Evolutionary conservation across 2,797 vertebrate species (phyloP), one percentile per base, ranked within the genome.

Genomic region (Ctenochaetus hawaiiensis): DNA sequence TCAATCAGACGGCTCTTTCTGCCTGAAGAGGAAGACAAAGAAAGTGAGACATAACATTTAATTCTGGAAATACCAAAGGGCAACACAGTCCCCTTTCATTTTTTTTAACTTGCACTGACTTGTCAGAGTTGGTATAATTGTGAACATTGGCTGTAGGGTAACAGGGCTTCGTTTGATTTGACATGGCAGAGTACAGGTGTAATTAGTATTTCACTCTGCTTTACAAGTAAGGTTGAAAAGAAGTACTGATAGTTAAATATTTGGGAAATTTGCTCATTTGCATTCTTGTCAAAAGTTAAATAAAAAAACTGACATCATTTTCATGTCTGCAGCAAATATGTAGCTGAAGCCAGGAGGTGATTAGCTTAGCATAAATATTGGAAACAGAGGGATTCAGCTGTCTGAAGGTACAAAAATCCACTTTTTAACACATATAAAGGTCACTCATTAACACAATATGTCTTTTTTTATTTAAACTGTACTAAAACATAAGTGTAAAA

Each of bases 281-380:
- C 43, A 30, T 30, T 30, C 12, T 14, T 13, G 12, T 44, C 43
- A 16, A 16, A 5, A 16, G 51, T 20, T 39, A 23, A 10, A 44
- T 43, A 18, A 26, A 12, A 26, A 7, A 13, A 39, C 45, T 51
- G 12, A 16, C 1, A 6, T 1, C 5, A 14, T 30, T 30, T 30
- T 30, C 26, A 30, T 30, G 26, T 30, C 26, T 18, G 5, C 13
- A 63, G 37, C 17, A 77, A 51, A 58, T 58, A 30, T 53, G 39
- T n/a, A 22, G 18, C 23, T 22, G 34, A 37, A 67, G 57, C 16
- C 30, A 53, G 23, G 13, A 20, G 37, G 20, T 43, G n/a, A 4
- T 23, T 56, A 63, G 37, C 16, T 54, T 39, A 52, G 54, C 22
- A 34, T 51, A n/a, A 56, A 48, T 14, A 68, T n/a, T 43, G 30